Conservation (phyloP, 2,113 vertebrate genomes). For the Paraplagusia blochii region DNA sequence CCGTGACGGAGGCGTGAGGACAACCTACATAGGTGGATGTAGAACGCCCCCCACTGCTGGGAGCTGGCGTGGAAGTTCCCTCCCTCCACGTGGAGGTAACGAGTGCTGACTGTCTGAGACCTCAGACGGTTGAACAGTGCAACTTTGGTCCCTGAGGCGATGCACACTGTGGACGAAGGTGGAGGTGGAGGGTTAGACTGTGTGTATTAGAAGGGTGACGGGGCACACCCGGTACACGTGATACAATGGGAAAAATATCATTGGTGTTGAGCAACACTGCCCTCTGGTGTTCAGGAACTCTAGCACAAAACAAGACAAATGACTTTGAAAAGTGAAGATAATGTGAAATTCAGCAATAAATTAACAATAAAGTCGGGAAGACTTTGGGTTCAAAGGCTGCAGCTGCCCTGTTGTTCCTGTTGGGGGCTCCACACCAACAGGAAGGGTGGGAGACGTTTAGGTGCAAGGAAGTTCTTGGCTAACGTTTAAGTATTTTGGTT, state of each 20-base stretch:
- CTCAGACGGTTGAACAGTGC: constrained; percentile 98
- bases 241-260: neutral
- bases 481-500: too few species aligned
- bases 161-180: constrained; percentile 84
- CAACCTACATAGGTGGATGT: constrained; percentile 93
- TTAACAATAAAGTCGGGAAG: too few species aligned
- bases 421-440: too few species aligned
- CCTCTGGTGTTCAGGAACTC: constrained; percentile 26
- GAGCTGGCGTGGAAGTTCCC: constrained; percentile 99
- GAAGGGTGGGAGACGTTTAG: too few species aligned
- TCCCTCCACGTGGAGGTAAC: constrained; percentile 98
- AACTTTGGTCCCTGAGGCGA: constrained; percentile 98
- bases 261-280: neutral
- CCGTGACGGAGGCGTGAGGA: neutral
- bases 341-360: neutral
- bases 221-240: neutral
- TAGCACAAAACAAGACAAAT: neutral
- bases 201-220: neutral
- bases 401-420: too few species aligned
- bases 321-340: neutral
- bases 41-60: constrained; percentile 98
- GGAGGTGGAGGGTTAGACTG: constrained; percentile 11
- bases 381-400: too few species aligned
- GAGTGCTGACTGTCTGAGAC: constrained; percentile 98
- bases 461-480: too few species aligned